phyloP scores from a whole-genome alignment of 2,797 vertebrate species.

The Sebastes iracundus region DNA sequence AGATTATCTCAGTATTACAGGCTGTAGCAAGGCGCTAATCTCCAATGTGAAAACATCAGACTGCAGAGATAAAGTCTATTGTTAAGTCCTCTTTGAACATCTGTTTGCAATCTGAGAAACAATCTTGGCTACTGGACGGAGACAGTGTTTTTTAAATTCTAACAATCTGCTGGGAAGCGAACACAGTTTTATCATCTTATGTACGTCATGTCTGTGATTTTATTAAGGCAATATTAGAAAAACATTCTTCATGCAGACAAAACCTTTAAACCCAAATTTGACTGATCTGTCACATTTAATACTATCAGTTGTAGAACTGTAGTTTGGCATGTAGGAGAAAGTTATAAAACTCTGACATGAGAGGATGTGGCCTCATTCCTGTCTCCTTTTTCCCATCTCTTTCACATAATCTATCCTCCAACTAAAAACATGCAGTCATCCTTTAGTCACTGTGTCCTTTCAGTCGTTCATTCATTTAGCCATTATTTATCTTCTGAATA shows the following conservation, averaged over 20 bases:
- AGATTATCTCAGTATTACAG: conserved; percentile 14
- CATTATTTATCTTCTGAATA: not conserved
- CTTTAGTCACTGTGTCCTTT: not conserved
- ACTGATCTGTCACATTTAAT: not conserved
- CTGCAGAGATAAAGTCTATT: conserved; percentile 16
- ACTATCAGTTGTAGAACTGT: not conserved
- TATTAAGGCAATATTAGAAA: not conserved
- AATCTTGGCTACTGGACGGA: conserved; percentile 33
- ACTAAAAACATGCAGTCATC: not conserved
- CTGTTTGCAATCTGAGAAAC: conserved; percentile 57
- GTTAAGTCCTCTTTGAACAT: conserved; percentile 48
- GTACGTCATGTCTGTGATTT: not conserved
- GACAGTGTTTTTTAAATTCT: not conserved
- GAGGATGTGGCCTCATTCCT: not conserved
- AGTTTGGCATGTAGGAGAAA: not conserved
- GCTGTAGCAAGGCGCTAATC: conserved; percentile 15
- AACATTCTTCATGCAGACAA: not conserved
- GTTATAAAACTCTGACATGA: not conserved
- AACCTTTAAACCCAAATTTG: not conserved
- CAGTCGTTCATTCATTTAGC: not conserved
- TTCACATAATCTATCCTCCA: not conserved
- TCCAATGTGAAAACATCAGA: conserved; percentile 14
- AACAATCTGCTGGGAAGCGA: not conserved
- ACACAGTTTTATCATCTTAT: conserved; percentile 7
- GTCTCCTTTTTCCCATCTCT: not conserved